Conservation (phyloP, 2,113 vertebrate genomes). For the Tinamus guttatus region DNA sequence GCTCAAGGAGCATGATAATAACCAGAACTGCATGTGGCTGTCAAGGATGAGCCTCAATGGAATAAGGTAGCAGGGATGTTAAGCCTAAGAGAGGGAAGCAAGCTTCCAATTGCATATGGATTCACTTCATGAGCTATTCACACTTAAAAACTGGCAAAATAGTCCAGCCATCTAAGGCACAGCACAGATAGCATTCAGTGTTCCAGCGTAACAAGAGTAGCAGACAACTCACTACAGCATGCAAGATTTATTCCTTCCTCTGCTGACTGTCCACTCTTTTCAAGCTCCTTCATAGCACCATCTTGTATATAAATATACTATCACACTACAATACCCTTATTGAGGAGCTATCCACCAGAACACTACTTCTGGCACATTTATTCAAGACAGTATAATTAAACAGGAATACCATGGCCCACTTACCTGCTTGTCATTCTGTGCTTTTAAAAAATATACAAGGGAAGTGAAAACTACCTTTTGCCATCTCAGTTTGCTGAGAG, state of each 20-base stretch:
- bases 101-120: neutral
- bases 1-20: neutral
- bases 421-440: neutral
- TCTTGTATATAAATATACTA: neutral
- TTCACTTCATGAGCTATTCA: neutral
- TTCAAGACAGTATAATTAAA: neutral
- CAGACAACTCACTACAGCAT: neutral
- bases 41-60: neutral
- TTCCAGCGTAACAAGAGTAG: neutral
- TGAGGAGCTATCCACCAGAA: neutral
- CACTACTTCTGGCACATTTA: neutral
- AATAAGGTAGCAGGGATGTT: neutral
- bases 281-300: neutral
- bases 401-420: neutral
- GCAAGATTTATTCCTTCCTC: neutral
- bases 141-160: neutral
- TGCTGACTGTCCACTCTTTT: neutral
- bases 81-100: neutral
- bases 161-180: neutral
- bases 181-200: neutral
- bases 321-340: neutral
- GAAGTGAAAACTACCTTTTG: neutral
- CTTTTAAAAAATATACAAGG: neutral
- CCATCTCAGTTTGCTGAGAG: neutral
- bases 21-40: neutral